A percentile compares a stretch with the other conserved stretches of the same genome.
These are phyloP conservation scores for Ruditapes philippinarum DNA, from an alignment of 1,140 invertebrate species.

Conservation along the genomic window DNA sequence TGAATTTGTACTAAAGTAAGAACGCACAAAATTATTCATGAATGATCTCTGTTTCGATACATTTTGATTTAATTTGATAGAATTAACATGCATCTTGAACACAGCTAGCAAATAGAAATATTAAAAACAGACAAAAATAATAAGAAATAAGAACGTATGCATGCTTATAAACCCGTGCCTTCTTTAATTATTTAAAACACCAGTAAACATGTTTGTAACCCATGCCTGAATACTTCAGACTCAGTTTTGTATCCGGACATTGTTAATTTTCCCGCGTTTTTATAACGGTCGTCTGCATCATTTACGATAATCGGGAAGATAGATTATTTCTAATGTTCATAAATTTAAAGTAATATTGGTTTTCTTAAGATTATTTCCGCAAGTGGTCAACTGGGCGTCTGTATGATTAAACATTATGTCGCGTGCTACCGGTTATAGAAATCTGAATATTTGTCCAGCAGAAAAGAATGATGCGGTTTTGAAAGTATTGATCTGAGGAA, in stretches of 20 bases:
- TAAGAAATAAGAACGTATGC: no score
- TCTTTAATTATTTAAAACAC: no score
- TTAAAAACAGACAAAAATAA: no score
- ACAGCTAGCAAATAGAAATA: no score
- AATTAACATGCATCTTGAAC: no score
- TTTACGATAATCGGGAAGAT: background rate
- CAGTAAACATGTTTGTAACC: no score
- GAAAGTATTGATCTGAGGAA: constrained; percentile 33
- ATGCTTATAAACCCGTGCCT: no score
- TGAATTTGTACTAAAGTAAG: no score
- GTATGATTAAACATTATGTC: constrained; percentile 2
- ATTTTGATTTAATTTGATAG: no score
- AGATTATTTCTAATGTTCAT: constrained; percentile 31
- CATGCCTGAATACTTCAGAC: no score
- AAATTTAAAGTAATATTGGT: constrained; percentile 15
- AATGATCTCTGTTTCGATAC: no score
- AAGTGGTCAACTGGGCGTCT: constrained; percentile 16
- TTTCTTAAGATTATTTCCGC: constrained; percentile 13
- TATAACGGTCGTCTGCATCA: background rate
- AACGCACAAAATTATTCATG: no score
- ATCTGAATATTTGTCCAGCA: constrained; percentile 2
- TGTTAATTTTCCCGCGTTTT: background rate
- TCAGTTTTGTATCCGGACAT: background rate
- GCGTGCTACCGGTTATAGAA: background rate
- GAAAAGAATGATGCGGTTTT: constrained; percentile 26